phyloP scores from a whole-genome alignment of 2,888 invertebrate species.

The Phaedon cochleariae region DNA sequence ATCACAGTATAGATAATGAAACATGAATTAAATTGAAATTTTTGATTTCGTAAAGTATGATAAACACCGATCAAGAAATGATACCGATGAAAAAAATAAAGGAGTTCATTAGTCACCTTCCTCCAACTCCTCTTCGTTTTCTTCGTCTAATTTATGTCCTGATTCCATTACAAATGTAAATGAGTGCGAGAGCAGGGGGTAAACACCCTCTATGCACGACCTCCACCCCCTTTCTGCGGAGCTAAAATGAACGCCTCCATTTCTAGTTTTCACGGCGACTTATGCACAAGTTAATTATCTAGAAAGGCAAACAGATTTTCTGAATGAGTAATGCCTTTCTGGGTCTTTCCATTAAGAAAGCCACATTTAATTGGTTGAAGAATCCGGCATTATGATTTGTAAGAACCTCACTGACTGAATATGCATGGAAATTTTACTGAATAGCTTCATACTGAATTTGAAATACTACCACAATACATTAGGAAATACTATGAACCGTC shows the following conservation, averaged over 20 bases:
- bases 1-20: too few relatives aligned
- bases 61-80: too few relatives aligned
- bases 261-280: conserved; percentile 42
- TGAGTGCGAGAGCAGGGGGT: conserved; percentile 24
- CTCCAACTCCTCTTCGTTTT: neutral
- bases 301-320: conserved; percentile 45
- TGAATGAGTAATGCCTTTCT: conserved; percentile 40
- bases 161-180: conserved; percentile 37
- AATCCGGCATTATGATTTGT: conserved; percentile 16
- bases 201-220: conserved; percentile 20
- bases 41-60: too few relatives aligned
- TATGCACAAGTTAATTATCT: conserved; percentile 45
- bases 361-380: conserved; percentile 34
- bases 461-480: neutral
- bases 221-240: conserved; percentile 10
- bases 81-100: too few relatives aligned
- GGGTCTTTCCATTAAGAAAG: conserved; percentile 27
- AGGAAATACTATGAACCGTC: too few relatives aligned
- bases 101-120: neutral
- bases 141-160: conserved; percentile 29
- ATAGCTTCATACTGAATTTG: neutral
- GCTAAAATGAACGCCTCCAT: conserved; percentile 39
- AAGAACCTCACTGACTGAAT: neutral
- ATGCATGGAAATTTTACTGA: neutral
- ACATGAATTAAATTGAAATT: too few relatives aligned